Evolutionary conservation across 2,113 vertebrate genomes (phyloP), one percentile per base, ranked within the genome.

Genomic region (Anser brachyrhynchus): DNA sequence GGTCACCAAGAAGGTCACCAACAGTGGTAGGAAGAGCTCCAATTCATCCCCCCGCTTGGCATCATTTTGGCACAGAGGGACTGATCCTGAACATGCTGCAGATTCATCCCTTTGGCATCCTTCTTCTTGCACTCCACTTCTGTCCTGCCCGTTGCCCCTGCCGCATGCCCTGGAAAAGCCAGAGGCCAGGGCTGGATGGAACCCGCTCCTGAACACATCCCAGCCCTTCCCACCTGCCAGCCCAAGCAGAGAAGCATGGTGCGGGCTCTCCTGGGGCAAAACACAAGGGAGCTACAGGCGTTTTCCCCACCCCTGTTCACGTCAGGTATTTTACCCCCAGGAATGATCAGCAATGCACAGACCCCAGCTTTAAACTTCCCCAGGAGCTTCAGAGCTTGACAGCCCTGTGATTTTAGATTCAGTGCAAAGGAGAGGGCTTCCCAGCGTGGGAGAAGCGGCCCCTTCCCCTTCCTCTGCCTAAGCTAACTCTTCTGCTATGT

Each of bases 401-500:
- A 21, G 8, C 39, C 43, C 64, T 4, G 20, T 66, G 41, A 31
- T 43, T 75, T 58, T 26, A 51, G 21, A 75, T 59, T 44, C 43
- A 59, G 33, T n/a, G 31, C 39, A n/a, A 18, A 44, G 44, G n/a
- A 77, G 28, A 70, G 90, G 87, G 62, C 73, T 77, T 46, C 77
- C 71, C 1, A 3, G 46, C 3, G 54, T 43, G 7, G 81, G 58
- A 87, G 70, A 73, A 92, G 93, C 8, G 91, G 93, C 95, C 94
- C 90, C 93, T 93, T 93, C 91, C 82, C 74, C 51, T 95, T 77
- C 67, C 92, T 52, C 74, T 84, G 70, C 90, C 93, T 51, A 37
- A 72, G 62, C 73, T 49, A 39, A 76, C 86, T 94, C 87, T 66
- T 69, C 70, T n/a, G 91, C 93, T 43, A 15, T 52, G 88, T 55